phyloP scores from a whole-genome alignment of 2,113 vertebrate genomes.

The Chamaea fasciata region DNA sequence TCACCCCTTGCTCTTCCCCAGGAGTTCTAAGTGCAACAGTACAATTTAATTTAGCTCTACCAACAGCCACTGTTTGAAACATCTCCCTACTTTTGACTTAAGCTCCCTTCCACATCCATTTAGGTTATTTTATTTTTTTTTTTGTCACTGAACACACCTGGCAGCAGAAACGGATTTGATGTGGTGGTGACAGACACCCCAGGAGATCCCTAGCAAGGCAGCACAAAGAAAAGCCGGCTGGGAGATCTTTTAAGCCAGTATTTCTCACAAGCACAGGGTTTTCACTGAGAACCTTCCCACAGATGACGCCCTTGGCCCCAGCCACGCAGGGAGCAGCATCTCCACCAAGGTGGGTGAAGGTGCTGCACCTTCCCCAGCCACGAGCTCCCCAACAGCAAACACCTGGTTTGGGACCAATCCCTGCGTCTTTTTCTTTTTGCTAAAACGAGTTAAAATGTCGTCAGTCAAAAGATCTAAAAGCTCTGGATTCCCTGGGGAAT shows the following conservation, averaged over 20 bases:
- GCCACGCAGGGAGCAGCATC: neutral
- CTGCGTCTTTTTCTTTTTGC: fast-evolving
- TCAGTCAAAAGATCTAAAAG: neutral
- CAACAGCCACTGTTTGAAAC: neutral
- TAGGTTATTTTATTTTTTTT: neutral
- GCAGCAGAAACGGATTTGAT: neutral
- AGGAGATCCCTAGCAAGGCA: neutral
- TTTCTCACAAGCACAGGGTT: neutral
- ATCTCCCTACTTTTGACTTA: neutral
- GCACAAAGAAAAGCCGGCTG: neutral
- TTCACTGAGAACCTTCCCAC: neutral
- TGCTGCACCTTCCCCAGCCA: neutral
- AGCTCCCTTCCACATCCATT: neutral
- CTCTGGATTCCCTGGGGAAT: neutral
- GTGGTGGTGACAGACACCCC: neutral
- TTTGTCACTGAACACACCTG: neutral
- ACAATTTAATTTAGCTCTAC: neutral
- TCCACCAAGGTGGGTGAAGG: neutral
- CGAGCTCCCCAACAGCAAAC: neutral
- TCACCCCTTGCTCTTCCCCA: neutral
- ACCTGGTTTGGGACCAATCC: fast-evolving
- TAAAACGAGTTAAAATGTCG: neutral
- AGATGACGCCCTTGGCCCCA: neutral
- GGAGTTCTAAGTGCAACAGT: neutral
- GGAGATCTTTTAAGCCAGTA: neutral